These are phyloP conservation scores for Odontamblyopus lacepedii DNA, from an alignment of 2,797 vertebrate genomes.

Conservation along the genomic window DNA sequence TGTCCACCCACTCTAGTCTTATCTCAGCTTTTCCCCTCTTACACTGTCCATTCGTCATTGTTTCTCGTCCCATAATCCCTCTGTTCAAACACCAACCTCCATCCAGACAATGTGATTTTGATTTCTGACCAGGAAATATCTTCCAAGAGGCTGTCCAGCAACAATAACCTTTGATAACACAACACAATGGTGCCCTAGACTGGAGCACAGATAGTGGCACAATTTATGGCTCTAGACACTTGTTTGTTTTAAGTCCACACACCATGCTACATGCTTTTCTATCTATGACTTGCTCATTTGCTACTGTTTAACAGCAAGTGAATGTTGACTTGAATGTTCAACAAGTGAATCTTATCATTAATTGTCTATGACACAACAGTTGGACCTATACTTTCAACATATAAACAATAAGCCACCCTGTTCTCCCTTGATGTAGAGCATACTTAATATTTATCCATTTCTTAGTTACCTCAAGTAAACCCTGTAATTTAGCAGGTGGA, in stretches of 20 bases:
- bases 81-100: slow-evolving; percentile 18
- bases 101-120: slow-evolving; percentile 58
- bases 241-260: slow-evolving; percentile 27
- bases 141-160: slow-evolving; percentile 56
- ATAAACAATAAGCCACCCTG: not conserved
- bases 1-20: slow-evolving; percentile 63
- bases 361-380: not conserved
- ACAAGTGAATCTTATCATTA: not conserved
- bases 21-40: slow-evolving; percentile 62
- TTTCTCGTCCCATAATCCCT: slow-evolving; percentile 51
- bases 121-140: slow-evolving; percentile 73
- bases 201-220: slow-evolving; percentile 57
- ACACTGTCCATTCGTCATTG: slow-evolving; percentile 67
- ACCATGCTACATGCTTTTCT: slow-evolving; percentile 1
- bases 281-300: not conserved
- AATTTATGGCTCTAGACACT: slow-evolving; percentile 64
- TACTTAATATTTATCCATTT: not conserved
- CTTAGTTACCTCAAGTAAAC: not conserved
- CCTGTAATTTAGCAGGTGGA: not conserved
- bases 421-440: not conserved
- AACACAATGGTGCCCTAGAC: slow-evolving; percentile 67
- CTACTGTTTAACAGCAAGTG: not conserved
- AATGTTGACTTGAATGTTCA: not conserved
- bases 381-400: no score
- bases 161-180: slow-evolving; percentile 73